Percentiles rank a stretch among this genome's conserved stretches.
Conservation (phyloP, 2,113 vertebrate genomes). For the Leucosticte australis region DNA sequence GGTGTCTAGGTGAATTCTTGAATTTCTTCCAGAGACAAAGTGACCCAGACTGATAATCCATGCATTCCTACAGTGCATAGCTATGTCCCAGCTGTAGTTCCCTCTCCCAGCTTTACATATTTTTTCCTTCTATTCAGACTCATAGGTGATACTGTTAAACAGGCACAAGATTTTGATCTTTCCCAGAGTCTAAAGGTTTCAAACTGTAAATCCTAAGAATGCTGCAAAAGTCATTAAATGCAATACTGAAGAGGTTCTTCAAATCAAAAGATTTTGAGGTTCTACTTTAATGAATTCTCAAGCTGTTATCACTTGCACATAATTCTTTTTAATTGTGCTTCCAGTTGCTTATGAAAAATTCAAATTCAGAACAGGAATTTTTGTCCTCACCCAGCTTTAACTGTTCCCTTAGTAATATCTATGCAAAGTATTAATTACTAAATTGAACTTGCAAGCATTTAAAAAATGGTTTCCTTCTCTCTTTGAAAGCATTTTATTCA, state of each 20-base stretch:
- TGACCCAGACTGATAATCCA: not conserved
- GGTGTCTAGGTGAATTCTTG: not conserved
- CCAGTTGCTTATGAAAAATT: constrained; percentile 9
- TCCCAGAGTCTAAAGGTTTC: not conserved
- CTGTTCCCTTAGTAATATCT: not conserved
- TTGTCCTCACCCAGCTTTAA: not conserved
- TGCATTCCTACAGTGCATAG: not conserved
- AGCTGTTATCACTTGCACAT: not conserved
- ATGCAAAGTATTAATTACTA: not conserved
- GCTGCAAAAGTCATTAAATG: not conserved
- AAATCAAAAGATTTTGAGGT: not conserved
- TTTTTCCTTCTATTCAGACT: not conserved
- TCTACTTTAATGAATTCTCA: not conserved
- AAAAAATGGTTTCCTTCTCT: not conserved
- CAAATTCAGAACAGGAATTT: constrained; percentile 12
- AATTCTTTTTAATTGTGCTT: not conserved
- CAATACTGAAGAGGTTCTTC: not conserved
- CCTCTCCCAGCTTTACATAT: not conserved
- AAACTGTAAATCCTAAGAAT: not conserved
- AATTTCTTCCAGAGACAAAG: not conserved
- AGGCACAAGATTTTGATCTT: not conserved
- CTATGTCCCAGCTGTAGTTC: not conserved
- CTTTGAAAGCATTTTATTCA: not conserved
- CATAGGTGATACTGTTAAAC: not conserved
- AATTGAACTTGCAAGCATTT: not conserved